Conservation (phyloP, 1,140 invertebrate species). For the Hylaeus volcanicus region DNA sequence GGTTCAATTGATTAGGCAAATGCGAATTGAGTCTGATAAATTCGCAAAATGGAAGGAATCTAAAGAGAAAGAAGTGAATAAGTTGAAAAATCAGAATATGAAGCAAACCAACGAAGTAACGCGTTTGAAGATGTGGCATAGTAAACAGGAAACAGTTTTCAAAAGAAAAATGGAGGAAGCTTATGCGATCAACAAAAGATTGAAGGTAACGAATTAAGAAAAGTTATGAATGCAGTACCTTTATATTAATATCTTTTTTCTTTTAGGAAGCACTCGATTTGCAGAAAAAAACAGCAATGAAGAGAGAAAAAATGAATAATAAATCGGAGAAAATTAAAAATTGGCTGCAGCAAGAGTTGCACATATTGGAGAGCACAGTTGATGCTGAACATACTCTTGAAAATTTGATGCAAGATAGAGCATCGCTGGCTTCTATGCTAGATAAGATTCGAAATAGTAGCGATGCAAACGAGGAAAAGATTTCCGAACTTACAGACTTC, state of each 20-base stretch:
- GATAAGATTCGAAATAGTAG: slow-evolving; percentile 77
- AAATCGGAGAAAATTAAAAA: slow-evolving; percentile 79
- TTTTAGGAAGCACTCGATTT: slow-evolving; percentile 83
- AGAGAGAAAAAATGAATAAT: slow-evolving; percentile 76
- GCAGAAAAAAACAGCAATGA: slow-evolving; percentile 81
- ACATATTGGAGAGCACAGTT: slow-evolving; percentile 86
- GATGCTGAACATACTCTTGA: slow-evolving; percentile 89
- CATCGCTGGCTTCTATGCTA: slow-evolving; percentile 80
- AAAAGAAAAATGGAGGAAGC: slow-evolving; percentile 93
- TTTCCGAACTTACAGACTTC: slow-evolving; percentile 84
- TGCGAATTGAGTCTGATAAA: slow-evolving; percentile 91
- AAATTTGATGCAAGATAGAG: slow-evolving; percentile 88
- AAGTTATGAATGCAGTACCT: not conserved
- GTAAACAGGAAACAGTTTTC: slow-evolving; percentile 90
- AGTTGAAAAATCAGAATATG: slow-evolving; percentile 89
- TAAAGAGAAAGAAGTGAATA: slow-evolving; percentile 89
- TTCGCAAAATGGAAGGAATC: slow-evolving; percentile 90
- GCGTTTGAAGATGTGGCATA: slow-evolving; percentile 88
- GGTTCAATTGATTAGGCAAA: slow-evolving; percentile 91
- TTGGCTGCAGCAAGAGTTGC: slow-evolving; percentile 87
- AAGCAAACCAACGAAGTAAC: slow-evolving; percentile 90
- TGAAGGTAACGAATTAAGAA: slow-evolving; percentile 81
- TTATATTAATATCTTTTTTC: slow-evolving; percentile 32
- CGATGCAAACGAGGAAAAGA: slow-evolving; percentile 74
- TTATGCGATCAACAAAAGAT: slow-evolving; percentile 89